Evolutionary conservation across 1,140 invertebrate species (phyloP), one percentile per base, ranked within the genome.

Genomic region (Brachystomella parvula): DNA sequence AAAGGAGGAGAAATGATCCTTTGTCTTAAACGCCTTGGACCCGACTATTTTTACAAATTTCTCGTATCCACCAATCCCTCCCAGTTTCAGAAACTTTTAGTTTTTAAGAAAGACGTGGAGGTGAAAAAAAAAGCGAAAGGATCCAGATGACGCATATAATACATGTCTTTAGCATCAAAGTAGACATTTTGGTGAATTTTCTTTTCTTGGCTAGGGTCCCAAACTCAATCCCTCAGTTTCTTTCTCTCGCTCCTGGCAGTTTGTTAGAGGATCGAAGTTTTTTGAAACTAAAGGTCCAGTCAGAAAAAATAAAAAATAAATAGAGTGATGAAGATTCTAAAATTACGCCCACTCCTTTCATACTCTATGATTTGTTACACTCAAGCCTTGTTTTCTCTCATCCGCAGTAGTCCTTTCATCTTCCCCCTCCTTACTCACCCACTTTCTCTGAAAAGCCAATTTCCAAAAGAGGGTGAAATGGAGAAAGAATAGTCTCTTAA

Each of bases 321-420:
- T n/a, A 64, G 29, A 56, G 56, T 65, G 64, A 65, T 65, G 53
- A 65, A 65, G 53, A 60, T 24, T 32, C 64, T 19, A 19, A 28
- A 60, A 60, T 26, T 31, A 58, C 53, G 31, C 31, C 64, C 64
- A 35, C 30, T 28, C 15, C 49, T 53, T 53, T 53, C 49, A 24
- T 24, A 17, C 24, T 3, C 2, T 47, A 65, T 65, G 64, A 65
- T 65, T 65, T 65, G 64, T 65, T 59, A 65, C 64, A 65, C 33
- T 65, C 59, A 65, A 65, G n/a, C 39, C n/a, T 28, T 3, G 3
- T 63, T 53, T 35, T 29, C 47, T n/a, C 44, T 28, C 33, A 26
- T 1, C 12, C 29, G 24, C 32, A n/a, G 21, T 53, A 21, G 21
- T 33, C 31, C 19, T 32, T 32, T 30, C 17, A 33, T 19, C 61